Conservation (phyloP, 2,888 invertebrate species). For the Aporophyla lueneburgensis region DNA sequence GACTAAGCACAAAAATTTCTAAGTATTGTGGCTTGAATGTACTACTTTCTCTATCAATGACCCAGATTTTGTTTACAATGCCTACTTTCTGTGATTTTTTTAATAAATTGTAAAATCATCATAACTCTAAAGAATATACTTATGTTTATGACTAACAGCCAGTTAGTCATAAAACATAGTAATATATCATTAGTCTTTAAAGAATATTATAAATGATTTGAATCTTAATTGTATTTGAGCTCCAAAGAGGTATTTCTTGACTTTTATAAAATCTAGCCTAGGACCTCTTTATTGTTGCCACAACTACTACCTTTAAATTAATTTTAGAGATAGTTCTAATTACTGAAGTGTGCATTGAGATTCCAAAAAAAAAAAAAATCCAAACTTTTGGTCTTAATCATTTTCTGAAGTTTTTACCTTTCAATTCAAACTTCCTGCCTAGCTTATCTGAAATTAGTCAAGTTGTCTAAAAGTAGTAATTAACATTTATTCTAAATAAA, state of each 20-base stretch:
- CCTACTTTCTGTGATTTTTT: conserved; percentile 38
- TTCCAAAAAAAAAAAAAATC: neutral
- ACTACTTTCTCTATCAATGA: conserved; percentile 48
- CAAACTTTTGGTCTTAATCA: neutral
- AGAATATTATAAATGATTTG: neutral
- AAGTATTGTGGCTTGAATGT: conserved; percentile 1
- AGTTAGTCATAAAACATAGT: neutral
- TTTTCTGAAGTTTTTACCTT: neutral
- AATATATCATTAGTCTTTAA: neutral
- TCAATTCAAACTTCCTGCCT: neutral
- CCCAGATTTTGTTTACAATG: conserved; percentile 35
- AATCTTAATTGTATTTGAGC: conserved; percentile 4
- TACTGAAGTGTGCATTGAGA: neutral
- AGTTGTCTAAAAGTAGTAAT: neutral
- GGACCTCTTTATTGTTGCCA: neutral
- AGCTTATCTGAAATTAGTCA: neutral
- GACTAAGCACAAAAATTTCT: neutral
- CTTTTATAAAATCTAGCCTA: neutral
- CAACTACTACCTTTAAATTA: neutral
- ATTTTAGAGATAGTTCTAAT: neutral
- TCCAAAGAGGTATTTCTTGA: neutral
- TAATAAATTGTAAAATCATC: neutral
- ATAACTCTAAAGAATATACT: neutral
- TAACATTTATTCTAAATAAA: too few relatives aligned
- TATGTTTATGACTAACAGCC: too few relatives aligned